phyloP scores from a whole-genome alignment of 1,140 invertebrate species.

The Physella acuta region DNA sequence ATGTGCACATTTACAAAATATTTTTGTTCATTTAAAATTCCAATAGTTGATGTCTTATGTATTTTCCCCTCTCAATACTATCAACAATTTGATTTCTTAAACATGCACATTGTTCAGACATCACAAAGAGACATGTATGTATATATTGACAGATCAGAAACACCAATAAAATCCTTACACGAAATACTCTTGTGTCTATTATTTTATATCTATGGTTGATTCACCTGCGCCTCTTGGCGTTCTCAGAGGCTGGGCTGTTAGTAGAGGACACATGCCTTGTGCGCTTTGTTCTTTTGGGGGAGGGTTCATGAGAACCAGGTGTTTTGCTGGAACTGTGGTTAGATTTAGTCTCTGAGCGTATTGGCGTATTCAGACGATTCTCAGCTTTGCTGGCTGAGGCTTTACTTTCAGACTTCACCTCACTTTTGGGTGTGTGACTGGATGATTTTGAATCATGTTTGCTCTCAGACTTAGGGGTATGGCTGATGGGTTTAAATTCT shows the following conservation, averaged over 20 bases:
- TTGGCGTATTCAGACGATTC: neutral
- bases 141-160: too few relatives aligned
- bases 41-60: too few relatives aligned
- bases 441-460: conserved; percentile 1
- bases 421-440: neutral
- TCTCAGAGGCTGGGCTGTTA: conserved; percentile 45
- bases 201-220: too few relatives aligned
- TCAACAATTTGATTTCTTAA: too few relatives aligned
- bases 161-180: too few relatives aligned
- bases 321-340: conserved; percentile 3
- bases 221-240: conserved; percentile 37
- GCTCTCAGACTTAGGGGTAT: too few relatives aligned
- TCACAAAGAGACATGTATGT: too few relatives aligned
- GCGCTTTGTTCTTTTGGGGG: conserved; percentile 49
- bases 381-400: conserved; percentile 13
- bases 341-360: neutral
- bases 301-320: conserved; percentile 35
- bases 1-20: too few relatives aligned
- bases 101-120: too few relatives aligned
- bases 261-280: conserved; percentile 44
- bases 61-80: too few relatives aligned
- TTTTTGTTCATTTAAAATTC: too few relatives aligned
- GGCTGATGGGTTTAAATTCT: neutral
- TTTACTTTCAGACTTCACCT: conserved; percentile 4
- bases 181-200: too few relatives aligned